Evolutionary conservation across 2,113 vertebrate species (phyloP).

Genomic region (Myrmecobius fasciatus): DNA sequence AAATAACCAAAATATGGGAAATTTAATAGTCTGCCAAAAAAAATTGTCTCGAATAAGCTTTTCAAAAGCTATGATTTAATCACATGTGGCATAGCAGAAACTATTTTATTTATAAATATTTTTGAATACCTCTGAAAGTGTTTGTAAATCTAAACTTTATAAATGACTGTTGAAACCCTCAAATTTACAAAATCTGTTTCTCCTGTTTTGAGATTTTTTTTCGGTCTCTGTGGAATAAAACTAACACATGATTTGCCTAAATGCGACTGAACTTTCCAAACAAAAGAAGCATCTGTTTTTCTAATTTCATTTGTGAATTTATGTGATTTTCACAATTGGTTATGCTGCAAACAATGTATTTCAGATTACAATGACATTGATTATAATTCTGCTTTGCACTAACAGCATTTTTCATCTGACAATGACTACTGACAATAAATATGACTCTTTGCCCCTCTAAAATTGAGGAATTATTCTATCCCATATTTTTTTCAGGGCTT

Average conservation of each 20-base stretch:
- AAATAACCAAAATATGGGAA: constrained; percentile 68
- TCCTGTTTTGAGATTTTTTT: constrained; percentile 75
- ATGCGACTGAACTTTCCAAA: constrained; percentile 77
- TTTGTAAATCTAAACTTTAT: constrained; percentile 78
- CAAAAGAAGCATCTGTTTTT: constrained; percentile 82
- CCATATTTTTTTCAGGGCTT: constrained; percentile 21
- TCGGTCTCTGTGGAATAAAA: constrained; percentile 73
- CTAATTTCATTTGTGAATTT: constrained; percentile 78
- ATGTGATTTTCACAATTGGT: constrained; percentile 77
- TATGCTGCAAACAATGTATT: constrained; percentile 75
- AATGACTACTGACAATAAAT: constrained; percentile 61
- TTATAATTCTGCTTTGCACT: constrained; percentile 71
- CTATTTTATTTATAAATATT: constrained; percentile 79
- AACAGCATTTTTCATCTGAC: constrained; percentile 43
- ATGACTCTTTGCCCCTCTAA: constrained; percentile 59
- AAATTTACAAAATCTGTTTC: constrained; percentile 78
- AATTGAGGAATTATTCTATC: constrained; percentile 58
- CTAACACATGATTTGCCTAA: constrained; percentile 74
- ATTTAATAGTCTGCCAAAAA: constrained; percentile 66
- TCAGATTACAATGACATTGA: constrained; percentile 80
- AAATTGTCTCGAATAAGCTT: constrained; percentile 49
- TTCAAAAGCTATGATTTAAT: constrained; percentile 72
- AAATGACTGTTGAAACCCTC: constrained; percentile 78
- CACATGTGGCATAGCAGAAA: constrained; percentile 72
- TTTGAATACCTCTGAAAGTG: constrained; percentile 77